These are phyloP conservation scores for Cheilosia grossa DNA, from an alignment of 2,888 invertebrate species.

Conservation along the genomic window DNA sequence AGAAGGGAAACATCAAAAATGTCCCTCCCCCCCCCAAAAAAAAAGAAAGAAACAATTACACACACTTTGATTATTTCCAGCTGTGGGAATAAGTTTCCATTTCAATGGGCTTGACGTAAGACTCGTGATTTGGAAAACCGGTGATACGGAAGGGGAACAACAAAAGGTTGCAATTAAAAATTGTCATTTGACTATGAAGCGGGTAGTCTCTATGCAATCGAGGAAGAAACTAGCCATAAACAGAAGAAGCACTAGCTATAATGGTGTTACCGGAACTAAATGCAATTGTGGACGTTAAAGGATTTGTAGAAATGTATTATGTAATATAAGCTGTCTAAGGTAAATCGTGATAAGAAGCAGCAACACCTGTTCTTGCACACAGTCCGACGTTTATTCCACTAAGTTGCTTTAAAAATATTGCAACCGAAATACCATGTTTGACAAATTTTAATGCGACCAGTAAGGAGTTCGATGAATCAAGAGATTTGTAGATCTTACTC, in stretches of 20 bases:
- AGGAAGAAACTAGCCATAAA: conserved; percentile 30
- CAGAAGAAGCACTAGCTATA: too few species aligned
- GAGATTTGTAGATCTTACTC: too few species aligned
- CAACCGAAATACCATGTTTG: too few species aligned
- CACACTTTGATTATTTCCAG: conserved; percentile 38
- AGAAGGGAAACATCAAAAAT: conserved; percentile 18
- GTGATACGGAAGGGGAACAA: conserved; percentile 9
- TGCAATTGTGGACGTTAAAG: too few species aligned
- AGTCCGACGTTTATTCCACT: background rate
- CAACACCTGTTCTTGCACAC: too few species aligned
- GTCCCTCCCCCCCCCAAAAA: background rate
- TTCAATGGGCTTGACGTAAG: conserved; percentile 48
- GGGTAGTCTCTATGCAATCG: conserved; percentile 21
- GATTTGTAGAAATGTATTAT: too few species aligned
- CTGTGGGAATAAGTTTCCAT: conserved; percentile 58
- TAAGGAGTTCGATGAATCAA: too few species aligned
- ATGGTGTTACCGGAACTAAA: too few species aligned
- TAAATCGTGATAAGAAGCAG: too few species aligned
- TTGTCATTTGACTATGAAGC: conserved; percentile 56
- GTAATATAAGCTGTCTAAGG: too few species aligned
- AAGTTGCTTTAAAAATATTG: too few species aligned
- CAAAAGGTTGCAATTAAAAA: conserved; percentile 45
- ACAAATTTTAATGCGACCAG: too few species aligned
- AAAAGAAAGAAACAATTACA: conserved; percentile 22
- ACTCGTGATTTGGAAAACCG: conserved; percentile 33